Conservation (phyloP, 2,888 invertebrate genomes). For the Uloborus plumipes region DNA sequence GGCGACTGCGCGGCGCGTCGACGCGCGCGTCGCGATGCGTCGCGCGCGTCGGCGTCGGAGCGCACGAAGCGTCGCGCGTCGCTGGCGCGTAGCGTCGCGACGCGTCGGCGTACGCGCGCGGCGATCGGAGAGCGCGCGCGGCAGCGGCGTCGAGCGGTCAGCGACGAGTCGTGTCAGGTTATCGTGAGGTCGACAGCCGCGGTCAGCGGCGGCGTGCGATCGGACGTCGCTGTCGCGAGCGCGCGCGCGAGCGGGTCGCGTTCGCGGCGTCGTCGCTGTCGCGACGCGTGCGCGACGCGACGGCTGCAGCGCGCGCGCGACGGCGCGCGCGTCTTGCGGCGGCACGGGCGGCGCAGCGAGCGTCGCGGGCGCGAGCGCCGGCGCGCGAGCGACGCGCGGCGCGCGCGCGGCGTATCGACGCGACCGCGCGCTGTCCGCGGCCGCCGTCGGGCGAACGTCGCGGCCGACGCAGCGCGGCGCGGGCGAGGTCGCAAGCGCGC, state of each 20-base stretch:
- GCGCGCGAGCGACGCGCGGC: not conserved
- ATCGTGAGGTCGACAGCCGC: not conserved
- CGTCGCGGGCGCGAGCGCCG: not conserved
- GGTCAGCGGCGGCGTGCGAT: not conserved
- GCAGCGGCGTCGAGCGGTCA: not conserved
- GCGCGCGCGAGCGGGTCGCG: not conserved
- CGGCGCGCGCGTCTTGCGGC: not conserved
- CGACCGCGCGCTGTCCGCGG: not conserved
- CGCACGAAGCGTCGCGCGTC: too few species aligned
- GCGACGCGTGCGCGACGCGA: not conserved
- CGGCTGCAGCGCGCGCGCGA: not conserved
- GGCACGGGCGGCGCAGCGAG: too few species aligned
- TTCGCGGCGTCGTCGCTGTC: not conserved
- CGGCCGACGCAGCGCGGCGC: not conserved
- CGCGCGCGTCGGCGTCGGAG: not conserved
- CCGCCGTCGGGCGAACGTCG: not conserved
- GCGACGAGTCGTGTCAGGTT: not conserved
- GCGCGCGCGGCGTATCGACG: not conserved
- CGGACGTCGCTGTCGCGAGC: not conserved
- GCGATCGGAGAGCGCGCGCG: not conserved
- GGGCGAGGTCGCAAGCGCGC: not conserved
- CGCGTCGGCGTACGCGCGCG: not conserved
- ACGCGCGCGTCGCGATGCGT: not conserved
- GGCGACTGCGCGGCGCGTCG: not conserved
- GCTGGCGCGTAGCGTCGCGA: not conserved